Evolutionary conservation across 2,113 vertebrate species (phyloP), one percentile per base, ranked within the genome.

Genomic region (Lasiurus borealis): DNA sequence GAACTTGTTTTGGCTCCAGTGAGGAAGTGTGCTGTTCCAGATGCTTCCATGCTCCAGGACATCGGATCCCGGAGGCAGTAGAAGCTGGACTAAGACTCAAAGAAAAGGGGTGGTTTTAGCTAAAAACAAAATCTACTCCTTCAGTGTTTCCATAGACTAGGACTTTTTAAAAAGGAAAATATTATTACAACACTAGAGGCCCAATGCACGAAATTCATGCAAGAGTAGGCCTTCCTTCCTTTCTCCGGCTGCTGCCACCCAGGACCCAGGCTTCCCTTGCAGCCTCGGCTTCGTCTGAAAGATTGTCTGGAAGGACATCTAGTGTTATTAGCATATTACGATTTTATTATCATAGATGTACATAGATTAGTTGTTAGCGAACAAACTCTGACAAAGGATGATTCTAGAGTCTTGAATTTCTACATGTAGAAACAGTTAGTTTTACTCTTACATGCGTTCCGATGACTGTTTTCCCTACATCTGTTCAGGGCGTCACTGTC

Each of bases 1-100:
- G 83, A 50, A 85, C 88, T 97, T 97, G 95, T 96, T 97, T 97
- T 91, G 96, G 83, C 78, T 57, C n/a, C 29, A 78, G 10, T 90
- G 36, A 97, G 96, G 96, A 97, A 97, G 86, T 72, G 77, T 46
- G 85, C 69, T 18, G 46, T 34, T 96, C 95, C 97, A 96, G 97
- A 94, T 95, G 97, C 97, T 96, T 97, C 97, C 97, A 97, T 8
- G 88, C 77, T 82, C 44, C 11, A 5, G 71, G 75, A 71, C 91
- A 78, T 40, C 1, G 14, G 81, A 77, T 88, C 82, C 10, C 36
- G 57, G 27, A 64, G 92, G 95, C 57, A 10, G 72, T 13, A 81
- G 95, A 86, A 90, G 71, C 77, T 11, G 50, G 80, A 57, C 90
- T 3, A 36, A 84, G 31, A 57, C 69, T 75, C 87, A 52, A 83